phyloP scores from a whole-genome alignment of 2,888 invertebrate species.

The Phortica magna region DNA sequence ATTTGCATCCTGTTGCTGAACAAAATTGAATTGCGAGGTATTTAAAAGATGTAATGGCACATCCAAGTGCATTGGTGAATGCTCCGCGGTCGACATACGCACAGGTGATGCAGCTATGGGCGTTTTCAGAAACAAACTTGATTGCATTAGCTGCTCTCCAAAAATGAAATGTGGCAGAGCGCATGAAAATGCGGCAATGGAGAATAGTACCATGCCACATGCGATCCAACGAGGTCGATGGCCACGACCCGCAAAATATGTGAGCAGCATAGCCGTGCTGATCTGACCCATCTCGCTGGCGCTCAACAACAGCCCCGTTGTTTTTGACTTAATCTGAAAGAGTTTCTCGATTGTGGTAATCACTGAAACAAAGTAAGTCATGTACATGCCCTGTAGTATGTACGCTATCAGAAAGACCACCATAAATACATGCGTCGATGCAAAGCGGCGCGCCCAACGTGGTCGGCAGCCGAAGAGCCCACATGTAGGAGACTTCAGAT shows the following conservation, averaged over 20 bases:
- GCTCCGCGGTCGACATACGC: conserved; percentile 13
- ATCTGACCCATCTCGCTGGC: conserved; percentile 96
- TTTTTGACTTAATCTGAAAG: conserved; percentile 94
- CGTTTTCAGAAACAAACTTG: conserved; percentile 66
- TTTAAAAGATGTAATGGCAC: conserved; percentile 38
- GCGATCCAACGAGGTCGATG: conserved; percentile 96
- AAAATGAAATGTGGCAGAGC: conserved; percentile 93
- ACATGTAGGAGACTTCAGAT: conserved; percentile 79
- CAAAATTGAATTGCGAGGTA: not conserved
- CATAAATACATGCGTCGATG: conserved; percentile 93
- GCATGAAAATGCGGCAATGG: conserved; percentile 90
- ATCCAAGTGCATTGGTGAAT: not conserved
- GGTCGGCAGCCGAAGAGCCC: conserved; percentile 90
- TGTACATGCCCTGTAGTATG: conserved; percentile 94
- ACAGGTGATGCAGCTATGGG: not conserved
- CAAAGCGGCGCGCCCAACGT: conserved; percentile 86
- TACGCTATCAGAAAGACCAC: conserved; percentile 92
- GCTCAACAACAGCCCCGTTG: conserved; percentile 92
- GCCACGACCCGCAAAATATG: conserved; percentile 94
- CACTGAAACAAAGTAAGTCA: conserved; percentile 95
- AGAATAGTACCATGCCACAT: conserved; percentile 93
- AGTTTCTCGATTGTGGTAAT: conserved; percentile 96
- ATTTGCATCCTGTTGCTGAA: conserved; percentile 60
- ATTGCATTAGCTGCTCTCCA: conserved; percentile 83
- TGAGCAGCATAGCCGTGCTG: conserved; percentile 90